Evolutionary conservation across 2,888 invertebrate species (phyloP), one percentile per base, ranked within the genome.

Genomic region (Eudasyphora cyanicolor): DNA sequence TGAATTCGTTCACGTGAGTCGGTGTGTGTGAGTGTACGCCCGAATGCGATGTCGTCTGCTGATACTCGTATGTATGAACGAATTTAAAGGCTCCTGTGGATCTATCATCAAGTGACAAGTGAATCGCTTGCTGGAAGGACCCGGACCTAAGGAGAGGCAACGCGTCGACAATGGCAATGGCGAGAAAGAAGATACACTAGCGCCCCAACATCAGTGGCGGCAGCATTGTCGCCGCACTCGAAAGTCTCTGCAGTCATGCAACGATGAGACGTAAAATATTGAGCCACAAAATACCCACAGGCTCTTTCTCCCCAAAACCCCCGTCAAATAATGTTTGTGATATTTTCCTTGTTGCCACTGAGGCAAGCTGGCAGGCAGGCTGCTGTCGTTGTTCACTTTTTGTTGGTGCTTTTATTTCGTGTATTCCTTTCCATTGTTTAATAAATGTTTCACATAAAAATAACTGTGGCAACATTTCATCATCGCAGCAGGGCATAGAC

Each of bases 401-500:
- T 38, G 27, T 27, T 17, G 10, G 2, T 35, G 64, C 7, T 38
- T 42, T 17, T 42, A 12, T 42, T 42, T 21, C 7, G 8, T 42
- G 8, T 35, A 35, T 17, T 32, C 32, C 38, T 67, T 67, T 45
- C 2, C n/a, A n/a, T 29, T 67, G 67, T 67, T 67, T 67, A 67
- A 67, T 67, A 67, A 54, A 24, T 62, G 78, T 75, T 42, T 73
- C 32, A 19, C 67, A 60, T 67, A 17, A 70, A 76, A 70, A 79
- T 74, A 74, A 74, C 57, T 77, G 57, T 60, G 76, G 71, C 76
- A 81, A 78, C 57, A 78, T 76, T 78, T 77, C 67, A 76, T 84
- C 60, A 78, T 57, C 60, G 71, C 74, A 78, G 38, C 75, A 71
- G 70, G n/a, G 49, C 49, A 67, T 38, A 17, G 32, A n/a, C 29